Conservation (phyloP, 2,797 vertebrate species). For the Channallabes apus region DNA sequence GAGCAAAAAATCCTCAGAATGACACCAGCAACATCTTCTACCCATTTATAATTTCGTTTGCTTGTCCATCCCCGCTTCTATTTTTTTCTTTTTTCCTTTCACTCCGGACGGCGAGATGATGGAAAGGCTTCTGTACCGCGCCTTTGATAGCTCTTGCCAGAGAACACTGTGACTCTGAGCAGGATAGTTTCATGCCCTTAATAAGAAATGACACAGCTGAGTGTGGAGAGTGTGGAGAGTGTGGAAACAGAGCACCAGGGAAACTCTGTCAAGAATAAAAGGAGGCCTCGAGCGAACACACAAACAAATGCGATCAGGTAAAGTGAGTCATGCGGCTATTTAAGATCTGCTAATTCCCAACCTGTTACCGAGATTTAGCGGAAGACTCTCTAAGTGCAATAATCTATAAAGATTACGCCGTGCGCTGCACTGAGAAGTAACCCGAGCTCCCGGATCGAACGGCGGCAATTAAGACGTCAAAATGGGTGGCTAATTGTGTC, state of each 20-base stretch:
- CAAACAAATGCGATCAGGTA: slow-evolving; percentile 15
- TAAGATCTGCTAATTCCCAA: slow-evolving; percentile 76
- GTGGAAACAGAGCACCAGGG: not conserved
- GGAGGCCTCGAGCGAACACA: slow-evolving; percentile 29
- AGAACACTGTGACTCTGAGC: slow-evolving; percentile 65
- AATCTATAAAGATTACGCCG: slow-evolving; percentile 79
- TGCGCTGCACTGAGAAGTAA: slow-evolving; percentile 72
- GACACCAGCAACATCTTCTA: not conserved
- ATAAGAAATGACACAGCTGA: slow-evolving; percentile 67
- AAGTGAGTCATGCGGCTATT: slow-evolving; percentile 62
- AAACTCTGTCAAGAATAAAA: slow-evolving; percentile 57
- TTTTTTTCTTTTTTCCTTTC: not conserved
- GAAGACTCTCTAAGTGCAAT: slow-evolving; percentile 64
- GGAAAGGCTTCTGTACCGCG: not conserved
- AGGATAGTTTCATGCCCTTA: slow-evolving; percentile 71
- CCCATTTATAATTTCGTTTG: not conserved
- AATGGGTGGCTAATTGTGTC: slow-evolving; percentile 80
- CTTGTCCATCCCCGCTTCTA: not conserved
- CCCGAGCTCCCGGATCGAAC: slow-evolving; percentile 73
- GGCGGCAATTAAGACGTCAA: slow-evolving; percentile 80
- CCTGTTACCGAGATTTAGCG: slow-evolving; percentile 76
- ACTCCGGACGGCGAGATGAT: not conserved
- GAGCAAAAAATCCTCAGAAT: not conserved
- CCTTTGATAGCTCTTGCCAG: slow-evolving; percentile 54
- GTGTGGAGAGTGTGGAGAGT: slow-evolving; percentile 63